These are phyloP conservation scores for Xestia ashworthii DNA, from an alignment of 2,888 invertebrate species.

Conservation along the genomic window DNA sequence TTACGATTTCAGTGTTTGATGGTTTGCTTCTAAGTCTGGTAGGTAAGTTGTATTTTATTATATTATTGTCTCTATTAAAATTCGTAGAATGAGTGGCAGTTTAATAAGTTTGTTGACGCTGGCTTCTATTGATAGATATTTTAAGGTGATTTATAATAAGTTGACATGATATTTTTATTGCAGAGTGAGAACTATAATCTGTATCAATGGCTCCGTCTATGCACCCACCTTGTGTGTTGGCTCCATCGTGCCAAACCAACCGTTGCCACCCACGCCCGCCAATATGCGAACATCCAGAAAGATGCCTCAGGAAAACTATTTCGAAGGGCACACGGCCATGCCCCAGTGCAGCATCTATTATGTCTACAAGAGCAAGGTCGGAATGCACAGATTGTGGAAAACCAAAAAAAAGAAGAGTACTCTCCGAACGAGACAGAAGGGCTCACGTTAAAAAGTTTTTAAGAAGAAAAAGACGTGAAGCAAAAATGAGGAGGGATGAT, in stretches of 20 bases:
- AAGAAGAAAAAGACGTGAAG: conserved; percentile 79
- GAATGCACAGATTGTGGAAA: conserved; percentile 76
- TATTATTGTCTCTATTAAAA: conserved; percentile 52
- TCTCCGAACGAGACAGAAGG: not conserved
- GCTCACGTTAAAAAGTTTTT: conserved; percentile 75
- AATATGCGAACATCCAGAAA: conserved; percentile 81
- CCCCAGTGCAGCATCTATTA: conserved; percentile 83
- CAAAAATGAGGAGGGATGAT: conserved; percentile 77
- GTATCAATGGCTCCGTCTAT: conserved; percentile 78
- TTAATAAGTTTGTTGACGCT: conserved; percentile 69
- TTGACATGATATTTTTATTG: conserved; percentile 59
- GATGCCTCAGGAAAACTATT: conserved; percentile 79
- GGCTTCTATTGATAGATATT: conserved; percentile 71
- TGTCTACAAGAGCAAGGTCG: conserved; percentile 80
- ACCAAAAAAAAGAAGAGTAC: not conserved
- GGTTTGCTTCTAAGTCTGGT: conserved; percentile 41
- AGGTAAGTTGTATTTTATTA: conserved; percentile 68
- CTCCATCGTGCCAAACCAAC: conserved; percentile 80
- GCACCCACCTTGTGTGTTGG: conserved; percentile 85
- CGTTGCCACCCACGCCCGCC: conserved; percentile 84
- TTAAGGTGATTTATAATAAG: conserved; percentile 17
- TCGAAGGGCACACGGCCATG: conserved; percentile 80
- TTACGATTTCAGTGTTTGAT: conserved; percentile 35
- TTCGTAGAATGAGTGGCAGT: conserved; percentile 77
- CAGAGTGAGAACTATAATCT: conserved; percentile 69